Evolutionary conservation across 2,113 vertebrate species (phyloP).

Genomic region (Hymenochirus boettgeri): DNA sequence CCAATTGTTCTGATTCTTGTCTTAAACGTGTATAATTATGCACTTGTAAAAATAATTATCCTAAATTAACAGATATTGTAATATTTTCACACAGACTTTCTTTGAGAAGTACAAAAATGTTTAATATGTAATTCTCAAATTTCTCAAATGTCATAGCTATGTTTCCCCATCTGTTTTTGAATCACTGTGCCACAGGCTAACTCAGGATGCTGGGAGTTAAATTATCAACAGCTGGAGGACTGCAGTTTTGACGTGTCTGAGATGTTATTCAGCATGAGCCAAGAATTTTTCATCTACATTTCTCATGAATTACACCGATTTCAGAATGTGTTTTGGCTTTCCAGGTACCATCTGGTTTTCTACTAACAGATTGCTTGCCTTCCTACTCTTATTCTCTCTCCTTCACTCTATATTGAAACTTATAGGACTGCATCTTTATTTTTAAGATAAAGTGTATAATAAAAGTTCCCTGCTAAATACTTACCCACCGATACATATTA

Average conservation of each 20-base stretch:
- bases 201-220: not conserved
- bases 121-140: too few relatives aligned
- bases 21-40: not conserved
- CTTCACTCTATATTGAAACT: not conserved
- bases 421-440: not conserved
- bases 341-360: conserved; percentile 2
- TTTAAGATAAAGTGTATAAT: not conserved
- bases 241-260: not conserved
- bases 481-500: too few relatives aligned
- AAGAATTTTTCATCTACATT: not conserved
- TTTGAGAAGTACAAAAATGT: not conserved
- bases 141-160: not conserved
- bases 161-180: not conserved
- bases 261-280: not conserved
- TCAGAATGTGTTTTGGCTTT: not conserved
- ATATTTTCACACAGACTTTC: not conserved
- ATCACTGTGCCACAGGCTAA: not conserved
- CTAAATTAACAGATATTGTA: not conserved
- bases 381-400: not conserved
- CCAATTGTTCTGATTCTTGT: not conserved
- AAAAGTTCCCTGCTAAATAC: too few relatives aligned
- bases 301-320: too few relatives aligned
- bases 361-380: conserved; percentile 1
- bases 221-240: not conserved
- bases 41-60: not conserved